Evolutionary conservation across 2,888 invertebrate species (phyloP).

Genomic region (Cancer borealis): DNA sequence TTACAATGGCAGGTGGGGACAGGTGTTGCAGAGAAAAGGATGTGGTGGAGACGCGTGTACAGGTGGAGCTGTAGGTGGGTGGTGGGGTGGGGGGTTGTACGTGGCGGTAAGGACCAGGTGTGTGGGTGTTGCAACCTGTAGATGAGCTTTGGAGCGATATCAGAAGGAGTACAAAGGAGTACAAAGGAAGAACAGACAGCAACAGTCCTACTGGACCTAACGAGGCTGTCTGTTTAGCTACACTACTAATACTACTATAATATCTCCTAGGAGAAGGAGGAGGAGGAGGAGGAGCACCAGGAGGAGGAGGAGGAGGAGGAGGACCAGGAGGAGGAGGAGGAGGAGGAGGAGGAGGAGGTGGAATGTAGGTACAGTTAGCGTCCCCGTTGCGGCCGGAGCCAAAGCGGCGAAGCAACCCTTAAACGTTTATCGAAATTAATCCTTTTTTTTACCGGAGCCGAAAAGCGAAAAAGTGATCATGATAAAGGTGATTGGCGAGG

Average conservation of each 20-base stretch:
- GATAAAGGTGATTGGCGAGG: background rate
- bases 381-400: conserved; percentile 11
- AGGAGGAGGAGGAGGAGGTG: conserved; percentile 24
- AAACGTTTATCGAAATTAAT: conserved; percentile 13
- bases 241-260: too few relatives aligned
- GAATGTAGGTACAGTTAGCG: conserved; percentile 40
- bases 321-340: background rate
- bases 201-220: too few relatives aligned
- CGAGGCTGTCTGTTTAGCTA: too few relatives aligned
- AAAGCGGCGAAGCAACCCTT: background rate
- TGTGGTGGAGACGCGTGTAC: background rate
- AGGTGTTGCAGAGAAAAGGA: background rate
- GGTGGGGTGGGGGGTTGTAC: background rate
- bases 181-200: too few relatives aligned
- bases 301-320: conserved; percentile 12
- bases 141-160: background rate
- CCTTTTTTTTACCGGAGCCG: background rate
- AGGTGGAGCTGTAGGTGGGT: background rate
- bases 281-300: too few relatives aligned
- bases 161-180: too few relatives aligned
- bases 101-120: background rate
- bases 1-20: background rate
- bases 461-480: background rate
- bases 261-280: too few relatives aligned
- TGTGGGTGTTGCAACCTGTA: background rate